phyloP scores from a whole-genome alignment of 2,888 invertebrate species.

The Spicauda simplicius region DNA sequence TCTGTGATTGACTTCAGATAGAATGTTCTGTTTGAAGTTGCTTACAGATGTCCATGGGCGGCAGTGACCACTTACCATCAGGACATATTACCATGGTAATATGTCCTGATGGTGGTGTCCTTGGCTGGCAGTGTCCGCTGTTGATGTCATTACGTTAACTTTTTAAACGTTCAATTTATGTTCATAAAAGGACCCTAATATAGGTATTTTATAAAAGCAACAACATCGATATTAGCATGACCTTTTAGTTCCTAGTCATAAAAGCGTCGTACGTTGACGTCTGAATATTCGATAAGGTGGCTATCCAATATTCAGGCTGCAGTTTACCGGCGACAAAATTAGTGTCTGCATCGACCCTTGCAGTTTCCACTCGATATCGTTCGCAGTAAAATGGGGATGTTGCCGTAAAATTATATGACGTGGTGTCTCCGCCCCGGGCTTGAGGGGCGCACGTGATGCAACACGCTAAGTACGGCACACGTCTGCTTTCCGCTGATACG shows the following conservation, averaged over 20 bases:
- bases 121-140: no score
- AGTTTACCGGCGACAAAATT: constrained; percentile 14
- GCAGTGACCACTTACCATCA: no score
- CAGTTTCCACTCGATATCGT: constrained; percentile 21
- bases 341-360: constrained; percentile 16
- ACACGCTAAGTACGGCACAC: constrained; percentile 8
- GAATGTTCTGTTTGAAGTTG: no score
- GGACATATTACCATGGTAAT: no score
- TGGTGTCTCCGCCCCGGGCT: constrained; percentile 11
- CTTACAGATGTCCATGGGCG: no score
- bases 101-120: no score
- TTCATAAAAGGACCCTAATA: no score
- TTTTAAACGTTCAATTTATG: no score
- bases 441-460: constrained; percentile 1
- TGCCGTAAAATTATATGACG: constrained; percentile 24
- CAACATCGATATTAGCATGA: not conserved
- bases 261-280: constrained; percentile 13
- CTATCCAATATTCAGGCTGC: constrained; percentile 19
- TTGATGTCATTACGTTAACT: no score
- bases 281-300: constrained; percentile 23
- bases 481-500: constrained; percentile 19
- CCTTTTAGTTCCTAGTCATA: not conserved
- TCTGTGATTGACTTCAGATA: no score
- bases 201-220: not conserved
- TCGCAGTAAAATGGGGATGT: constrained; percentile 21